Percentiles rank a stretch among this genome's conserved stretches.
Conservation (phyloP, 2,113 vertebrate species). For the Eulemur rufifrons region DNA sequence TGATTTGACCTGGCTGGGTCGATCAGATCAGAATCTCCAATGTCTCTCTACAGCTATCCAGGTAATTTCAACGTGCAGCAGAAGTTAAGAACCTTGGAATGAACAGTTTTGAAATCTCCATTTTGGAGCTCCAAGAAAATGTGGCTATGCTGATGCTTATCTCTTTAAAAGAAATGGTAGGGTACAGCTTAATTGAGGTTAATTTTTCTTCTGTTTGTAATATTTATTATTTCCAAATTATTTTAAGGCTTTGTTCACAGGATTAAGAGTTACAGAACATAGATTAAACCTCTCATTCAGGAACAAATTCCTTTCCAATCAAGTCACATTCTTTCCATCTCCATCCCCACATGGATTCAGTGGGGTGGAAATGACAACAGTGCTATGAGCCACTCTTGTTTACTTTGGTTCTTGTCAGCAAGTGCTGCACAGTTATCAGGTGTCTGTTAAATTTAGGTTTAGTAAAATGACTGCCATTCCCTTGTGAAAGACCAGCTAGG, state of each 20-base stretch:
- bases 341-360: neutral
- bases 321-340: neutral
- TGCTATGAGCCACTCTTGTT: neutral
- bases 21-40: neutral
- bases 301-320: slow-evolving; percentile 48
- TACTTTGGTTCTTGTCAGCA: neutral
- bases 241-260: neutral
- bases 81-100: neutral
- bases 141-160: neutral
- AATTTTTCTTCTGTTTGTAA: neutral
- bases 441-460: slow-evolving; percentile 2
- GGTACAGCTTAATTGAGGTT: neutral
- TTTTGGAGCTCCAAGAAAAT: neutral
- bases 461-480: neutral
- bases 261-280: slow-evolving; percentile 30
- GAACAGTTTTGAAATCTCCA: neutral
- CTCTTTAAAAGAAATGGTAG: neutral
- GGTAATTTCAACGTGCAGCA: neutral
- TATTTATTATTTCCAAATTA: neutral
- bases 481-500: neutral
- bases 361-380: neutral
- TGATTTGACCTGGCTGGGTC: neutral
- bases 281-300: neutral
- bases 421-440: neutral
- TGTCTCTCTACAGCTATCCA: neutral